Base-by-base conservation (phyloP, 2,888 invertebrate genomes). In the Melanostoma mellinum region DNA sequence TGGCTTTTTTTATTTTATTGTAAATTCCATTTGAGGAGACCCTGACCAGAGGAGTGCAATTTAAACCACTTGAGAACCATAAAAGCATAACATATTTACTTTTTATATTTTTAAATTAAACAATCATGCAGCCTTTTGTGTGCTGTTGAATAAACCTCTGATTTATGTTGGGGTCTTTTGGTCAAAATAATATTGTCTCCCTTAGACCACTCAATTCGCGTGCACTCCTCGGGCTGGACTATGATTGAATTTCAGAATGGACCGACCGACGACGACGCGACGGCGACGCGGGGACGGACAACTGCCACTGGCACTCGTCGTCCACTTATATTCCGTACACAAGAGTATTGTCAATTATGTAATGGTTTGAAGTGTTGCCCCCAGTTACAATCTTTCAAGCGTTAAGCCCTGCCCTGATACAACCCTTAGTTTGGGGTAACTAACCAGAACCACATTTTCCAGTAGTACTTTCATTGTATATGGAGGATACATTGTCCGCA, bases 311-410 rank as follows among this genome's bases (percentile, higher is more conserved):
- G 52, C 33, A 58, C 63, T 65, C 63, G 10, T n/a, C 48, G 38
- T 73, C 52, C 42, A 63, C 50, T 20, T 6, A 6, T n/a, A 30
- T 48, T 35, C 69, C 40, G 36, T 42, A 38, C 52, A 67, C 76
- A 76, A 72, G 76, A 63, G 63, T 72, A 53, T 63, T 79, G 74
- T 67, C 79, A 79, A 74, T 79, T 78, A 65, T 65, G 73, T 10
- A 65, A 63, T 48, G 63, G 50, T 5, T 38, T 38, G 32, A 46
- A 63, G 61, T 50, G 38, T 9, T 38, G 38, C 63, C 38, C n/a
- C n/a, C 3, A 38, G n/a, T n/a, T 5, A 3, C 30, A 38, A 10
- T 9, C 5, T 52, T 10, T 44, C 33, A 36, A 10, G 33, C 5
- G 36, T 42, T 50, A 55, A 46, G 65, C 46, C 46, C n/a, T 52